These are phyloP conservation scores for Eriosoma lanigerum DNA, from an alignment of 1,140 invertebrate species.

Conservation along the genomic window DNA sequence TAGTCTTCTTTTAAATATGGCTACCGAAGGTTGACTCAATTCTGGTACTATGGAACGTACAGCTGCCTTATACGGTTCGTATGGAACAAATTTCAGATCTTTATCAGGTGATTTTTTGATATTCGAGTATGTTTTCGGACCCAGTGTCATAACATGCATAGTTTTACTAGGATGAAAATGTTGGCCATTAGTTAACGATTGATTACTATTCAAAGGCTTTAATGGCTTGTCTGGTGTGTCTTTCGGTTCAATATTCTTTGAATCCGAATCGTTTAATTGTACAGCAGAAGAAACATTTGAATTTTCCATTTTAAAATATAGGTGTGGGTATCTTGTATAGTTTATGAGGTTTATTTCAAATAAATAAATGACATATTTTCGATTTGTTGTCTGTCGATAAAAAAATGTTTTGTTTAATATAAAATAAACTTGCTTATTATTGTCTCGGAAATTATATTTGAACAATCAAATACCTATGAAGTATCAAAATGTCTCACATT, in stretches of 20 bases:
- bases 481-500: too few species aligned
- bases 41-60: constrained; percentile 72
- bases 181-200: neutral
- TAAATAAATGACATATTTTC: neutral
- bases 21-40: constrained; percentile 56
- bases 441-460: too few species aligned
- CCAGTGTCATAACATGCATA: constrained; percentile 24
- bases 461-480: too few species aligned
- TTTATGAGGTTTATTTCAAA: neutral
- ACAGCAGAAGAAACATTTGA: neutral
- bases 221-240: too few species aligned
- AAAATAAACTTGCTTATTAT: too few species aligned
- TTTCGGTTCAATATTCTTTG: neutral
- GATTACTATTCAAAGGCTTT: neutral
- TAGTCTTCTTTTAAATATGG: constrained; percentile 56
- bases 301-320: neutral
- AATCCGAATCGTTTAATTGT: neutral
- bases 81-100: constrained; percentile 82
- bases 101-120: constrained; percentile 63
- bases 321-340: too few species aligned
- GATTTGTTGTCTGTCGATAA: too few species aligned
- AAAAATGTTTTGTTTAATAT: too few species aligned
- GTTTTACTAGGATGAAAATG: neutral
- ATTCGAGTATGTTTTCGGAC: constrained; percentile 54
- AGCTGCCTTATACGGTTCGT: constrained; percentile 84